Conservation (phyloP, 2,113 vertebrate species). For the Crotalus horridus region DNA sequence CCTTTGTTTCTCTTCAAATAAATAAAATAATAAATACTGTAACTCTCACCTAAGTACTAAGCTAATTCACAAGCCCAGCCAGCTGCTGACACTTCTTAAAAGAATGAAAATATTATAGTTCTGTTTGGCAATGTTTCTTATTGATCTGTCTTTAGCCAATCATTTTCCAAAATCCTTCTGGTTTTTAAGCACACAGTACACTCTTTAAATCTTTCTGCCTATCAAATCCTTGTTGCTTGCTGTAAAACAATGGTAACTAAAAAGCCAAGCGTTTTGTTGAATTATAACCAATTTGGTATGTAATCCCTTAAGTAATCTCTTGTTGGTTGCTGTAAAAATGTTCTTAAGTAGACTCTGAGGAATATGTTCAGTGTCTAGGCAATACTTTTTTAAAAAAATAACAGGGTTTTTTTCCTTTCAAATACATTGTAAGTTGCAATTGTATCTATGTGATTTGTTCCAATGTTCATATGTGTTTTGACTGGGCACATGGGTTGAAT, state of each 20-base stretch:
- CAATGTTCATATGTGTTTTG: neutral
- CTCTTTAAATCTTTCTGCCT: neutral
- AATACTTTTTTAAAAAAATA: neutral
- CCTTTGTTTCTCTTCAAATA: too few species aligned
- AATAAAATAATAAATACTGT: neutral
- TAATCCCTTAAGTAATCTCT: neutral
- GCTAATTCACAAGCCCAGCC: neutral
- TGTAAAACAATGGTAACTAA: neutral
- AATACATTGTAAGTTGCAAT: neutral
- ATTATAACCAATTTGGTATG: neutral
- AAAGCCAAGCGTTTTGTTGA: neutral
- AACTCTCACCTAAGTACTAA: neutral
- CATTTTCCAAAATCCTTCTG: neutral
- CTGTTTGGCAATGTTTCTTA: neutral
- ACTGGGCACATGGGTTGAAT: neutral
- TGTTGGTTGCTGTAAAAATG: neutral
- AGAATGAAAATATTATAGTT: neutral
- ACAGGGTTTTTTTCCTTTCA: neutral
- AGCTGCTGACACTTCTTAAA: neutral
- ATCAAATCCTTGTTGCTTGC: neutral
- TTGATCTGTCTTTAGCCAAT: neutral
- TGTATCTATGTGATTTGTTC: neutral
- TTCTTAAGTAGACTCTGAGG: neutral
- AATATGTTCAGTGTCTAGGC: neutral
- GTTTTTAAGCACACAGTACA: neutral